Conservation (phyloP, 2,797 vertebrate species). For the Helostoma temminkii region DNA sequence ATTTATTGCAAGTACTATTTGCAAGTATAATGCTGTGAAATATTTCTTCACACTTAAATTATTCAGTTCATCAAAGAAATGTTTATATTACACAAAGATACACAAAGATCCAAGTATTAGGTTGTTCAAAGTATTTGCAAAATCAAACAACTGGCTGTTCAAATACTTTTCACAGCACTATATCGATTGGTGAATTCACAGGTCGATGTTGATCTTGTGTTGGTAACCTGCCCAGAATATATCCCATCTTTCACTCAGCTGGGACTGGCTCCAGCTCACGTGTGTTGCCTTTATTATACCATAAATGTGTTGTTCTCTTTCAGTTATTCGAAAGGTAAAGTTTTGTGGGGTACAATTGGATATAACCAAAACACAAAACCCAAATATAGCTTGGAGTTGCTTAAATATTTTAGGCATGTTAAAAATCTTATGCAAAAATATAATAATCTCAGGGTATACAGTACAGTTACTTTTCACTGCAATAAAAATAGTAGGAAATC, state of each 20-base stretch:
- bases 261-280: neutral
- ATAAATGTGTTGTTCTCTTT: neutral
- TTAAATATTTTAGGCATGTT: neutral
- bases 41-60: too few relatives aligned
- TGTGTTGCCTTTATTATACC: neutral
- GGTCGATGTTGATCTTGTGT: too few relatives aligned
- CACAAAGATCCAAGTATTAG: too few relatives aligned
- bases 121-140: too few relatives aligned
- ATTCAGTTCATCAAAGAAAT: too few relatives aligned
- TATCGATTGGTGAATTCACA: too few relatives aligned
- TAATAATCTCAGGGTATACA: constrained; percentile 8
- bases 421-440: neutral
- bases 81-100: too few relatives aligned
- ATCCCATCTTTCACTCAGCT: neutral
- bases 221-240: neutral
- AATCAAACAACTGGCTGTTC: too few relatives aligned
- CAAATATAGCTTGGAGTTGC: neutral
- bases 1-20: too few relatives aligned
- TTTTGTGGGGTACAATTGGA: neutral
- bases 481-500: constrained; percentile 28
- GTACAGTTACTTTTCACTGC: constrained; percentile 9
- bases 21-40: too few relatives aligned
- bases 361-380: neutral
- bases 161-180: too few relatives aligned
- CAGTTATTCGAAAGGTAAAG: constrained; percentile 9